Conservation (phyloP, 2,113 vertebrate species). For the Platichthys flesus region DNA sequence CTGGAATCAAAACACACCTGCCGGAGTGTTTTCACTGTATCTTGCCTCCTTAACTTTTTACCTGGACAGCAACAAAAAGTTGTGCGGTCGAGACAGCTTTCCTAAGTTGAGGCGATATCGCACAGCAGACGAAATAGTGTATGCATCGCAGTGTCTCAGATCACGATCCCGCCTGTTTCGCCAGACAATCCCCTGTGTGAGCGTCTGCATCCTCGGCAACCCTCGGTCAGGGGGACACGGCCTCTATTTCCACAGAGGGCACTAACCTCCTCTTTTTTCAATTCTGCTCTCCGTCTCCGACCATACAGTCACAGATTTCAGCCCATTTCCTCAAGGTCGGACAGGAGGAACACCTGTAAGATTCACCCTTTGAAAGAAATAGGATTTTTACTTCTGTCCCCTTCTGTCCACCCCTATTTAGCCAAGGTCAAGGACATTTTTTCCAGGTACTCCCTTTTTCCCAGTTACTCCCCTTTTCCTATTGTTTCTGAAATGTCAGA, state of each 20-base stretch:
- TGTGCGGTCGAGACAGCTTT: slow-evolving; percentile 6
- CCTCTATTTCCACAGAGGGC: slow-evolving; percentile 47
- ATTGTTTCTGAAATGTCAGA: slow-evolving; percentile 59
- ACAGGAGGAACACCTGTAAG: slow-evolving; percentile 56
- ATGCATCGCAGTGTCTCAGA: slow-evolving; percentile 38
- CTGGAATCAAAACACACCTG: background rate
- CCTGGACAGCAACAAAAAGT: slow-evolving; percentile 13
- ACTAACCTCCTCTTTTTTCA: slow-evolving; percentile 42
- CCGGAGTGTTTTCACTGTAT: background rate
- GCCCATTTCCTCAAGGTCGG: slow-evolving; percentile 60
- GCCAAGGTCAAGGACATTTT: slow-evolving; percentile 49
- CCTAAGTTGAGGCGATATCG: slow-evolving; percentile 18
- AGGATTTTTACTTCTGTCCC: slow-evolving; percentile 20
- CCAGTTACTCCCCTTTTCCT: background rate
- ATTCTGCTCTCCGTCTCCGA: slow-evolving; percentile 36
- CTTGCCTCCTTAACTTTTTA: slow-evolving; percentile 11
- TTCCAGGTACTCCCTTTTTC: slow-evolving; percentile 6
- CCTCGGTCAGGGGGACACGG: slow-evolving; percentile 28
- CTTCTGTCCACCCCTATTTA: slow-evolving; percentile 29
- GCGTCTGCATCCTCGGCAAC: slow-evolving; percentile 17
- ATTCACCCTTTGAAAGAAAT: slow-evolving; percentile 39
- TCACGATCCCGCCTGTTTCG: slow-evolving; percentile 16
- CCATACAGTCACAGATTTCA: slow-evolving; percentile 51
- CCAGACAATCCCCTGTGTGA: slow-evolving; percentile 40
- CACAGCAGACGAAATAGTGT: slow-evolving; percentile 24